phyloP scores from a whole-genome alignment of 2,888 invertebrate genomes.

The Coecobrya sp. region DNA sequence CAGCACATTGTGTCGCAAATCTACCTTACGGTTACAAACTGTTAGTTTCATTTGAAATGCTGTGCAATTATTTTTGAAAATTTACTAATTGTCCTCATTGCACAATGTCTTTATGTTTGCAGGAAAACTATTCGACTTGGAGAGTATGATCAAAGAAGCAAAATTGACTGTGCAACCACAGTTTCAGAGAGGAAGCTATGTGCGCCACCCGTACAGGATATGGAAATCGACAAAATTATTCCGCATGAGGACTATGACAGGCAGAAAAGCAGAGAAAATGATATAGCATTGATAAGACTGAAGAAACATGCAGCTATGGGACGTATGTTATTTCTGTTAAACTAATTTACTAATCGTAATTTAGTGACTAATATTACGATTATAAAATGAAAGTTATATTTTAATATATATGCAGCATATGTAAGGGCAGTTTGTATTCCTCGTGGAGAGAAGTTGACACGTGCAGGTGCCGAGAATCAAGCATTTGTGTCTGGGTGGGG shows the following conservation, averaged over 20 bases:
- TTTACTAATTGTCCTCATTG: background rate
- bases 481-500: constrained; percentile 82
- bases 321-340: constrained; percentile 75
- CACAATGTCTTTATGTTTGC: too few species aligned
- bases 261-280: constrained; percentile 80
- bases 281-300: constrained; percentile 81
- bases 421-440: constrained; percentile 81
- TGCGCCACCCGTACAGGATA: constrained; percentile 84
- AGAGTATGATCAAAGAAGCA: constrained; percentile 81
- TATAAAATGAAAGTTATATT: background rate
- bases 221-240: constrained; percentile 79
- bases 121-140: constrained; percentile 83
- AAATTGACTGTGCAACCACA: constrained; percentile 79
- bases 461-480: constrained; percentile 30
- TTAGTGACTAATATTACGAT: background rate
- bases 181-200: constrained; percentile 79
- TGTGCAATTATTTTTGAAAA: background rate
- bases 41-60: constrained; percentile 63
- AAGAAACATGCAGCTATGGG: constrained; percentile 68
- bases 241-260: constrained; percentile 79
- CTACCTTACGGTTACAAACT: constrained; percentile 75
- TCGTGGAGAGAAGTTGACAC: constrained; percentile 71
- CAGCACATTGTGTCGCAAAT: constrained; percentile 79
- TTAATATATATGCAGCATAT: constrained; percentile 71
- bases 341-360: background rate